Evolutionary conservation across 2,888 invertebrate species (phyloP), one percentile per base, ranked within the genome.

Genomic region (Philonicus albiceps): DNA sequence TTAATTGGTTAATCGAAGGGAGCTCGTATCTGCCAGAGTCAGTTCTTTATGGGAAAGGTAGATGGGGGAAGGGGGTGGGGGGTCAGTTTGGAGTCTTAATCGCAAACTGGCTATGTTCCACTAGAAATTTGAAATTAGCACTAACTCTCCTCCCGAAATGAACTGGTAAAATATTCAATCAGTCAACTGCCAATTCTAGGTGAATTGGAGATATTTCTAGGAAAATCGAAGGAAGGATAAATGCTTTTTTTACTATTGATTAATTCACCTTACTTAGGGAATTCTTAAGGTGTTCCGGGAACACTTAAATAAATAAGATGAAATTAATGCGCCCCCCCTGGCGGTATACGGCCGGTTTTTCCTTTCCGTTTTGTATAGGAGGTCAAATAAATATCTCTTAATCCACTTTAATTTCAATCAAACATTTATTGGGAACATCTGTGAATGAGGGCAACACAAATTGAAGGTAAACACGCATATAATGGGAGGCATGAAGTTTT

Each of bases 1-100:
- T 55, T 81, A 81, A 81, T 81, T 81, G 55, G 49, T 81, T 81
- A 81, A 55, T 49, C 49, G 78, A 78, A 78, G 49, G 78, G 43
- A 43, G 43, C 19, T 78, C 13, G 49, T 78, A 27, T 64, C 64
- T 64, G 64, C 64, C 64, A 64, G 3, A 64, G 64, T 64, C 64
- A 27, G 64, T 11, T 64, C 2, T 22, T 11, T 43, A 13, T 43
- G 40, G 40, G 40, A 2, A 43, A 6, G 37, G 11, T 37, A 37
- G 37, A n/a, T 37, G 11, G 37, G 37, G 37, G n/a, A n/a, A n/a
- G n/a, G n/a, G n/a, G 49, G n/a, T 16, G 7, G 49, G 11, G 11
- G 27, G 2, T 19, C 53, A 7, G 64, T 64, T 27, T 19, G 64
- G 64, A 64, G 7, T 64, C 22, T 27, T 64, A 64, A 64, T 64